These are phyloP conservation scores for Bellardia pandia DNA, from an alignment of 2,888 invertebrate species.

Conservation along the genomic window DNA sequence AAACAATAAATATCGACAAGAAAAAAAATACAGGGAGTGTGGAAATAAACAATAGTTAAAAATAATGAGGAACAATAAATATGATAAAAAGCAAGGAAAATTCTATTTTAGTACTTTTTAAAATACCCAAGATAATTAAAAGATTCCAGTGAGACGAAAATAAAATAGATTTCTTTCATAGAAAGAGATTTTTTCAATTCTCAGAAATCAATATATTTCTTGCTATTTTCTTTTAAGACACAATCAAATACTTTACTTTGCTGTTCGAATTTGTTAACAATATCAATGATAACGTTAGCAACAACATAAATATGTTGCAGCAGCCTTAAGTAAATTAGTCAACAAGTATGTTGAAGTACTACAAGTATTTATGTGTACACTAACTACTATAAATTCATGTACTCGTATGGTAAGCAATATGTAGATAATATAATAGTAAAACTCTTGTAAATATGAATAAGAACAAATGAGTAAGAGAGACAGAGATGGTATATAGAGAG, in stretches of 20 bases:
- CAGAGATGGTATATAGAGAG: not conserved
- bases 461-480: not conserved
- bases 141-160: too few relatives aligned
- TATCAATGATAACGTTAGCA: not conserved
- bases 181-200: too few relatives aligned
- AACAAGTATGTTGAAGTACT: not conserved
- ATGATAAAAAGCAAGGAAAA: not conserved
- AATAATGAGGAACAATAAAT: conserved; percentile 4
- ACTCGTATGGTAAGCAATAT: not conserved
- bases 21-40: not conserved
- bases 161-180: too few relatives aligned
- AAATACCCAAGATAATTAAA: too few relatives aligned
- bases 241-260: not conserved
- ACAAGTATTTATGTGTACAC: not conserved
- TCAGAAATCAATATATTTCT: not conserved
- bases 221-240: not conserved
- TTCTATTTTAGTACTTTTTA: too few relatives aligned
- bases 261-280: too few relatives aligned
- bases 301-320: conserved; percentile 2
- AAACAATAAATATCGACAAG: not conserved
- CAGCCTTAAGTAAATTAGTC: not conserved
- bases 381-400: too few relatives aligned
- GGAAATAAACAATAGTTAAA: not conserved
- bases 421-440: not conserved
- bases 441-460: too few relatives aligned